Evolutionary conservation across 2,888 invertebrate species (phyloP).

Genomic region (Hyppa rectilinea): DNA sequence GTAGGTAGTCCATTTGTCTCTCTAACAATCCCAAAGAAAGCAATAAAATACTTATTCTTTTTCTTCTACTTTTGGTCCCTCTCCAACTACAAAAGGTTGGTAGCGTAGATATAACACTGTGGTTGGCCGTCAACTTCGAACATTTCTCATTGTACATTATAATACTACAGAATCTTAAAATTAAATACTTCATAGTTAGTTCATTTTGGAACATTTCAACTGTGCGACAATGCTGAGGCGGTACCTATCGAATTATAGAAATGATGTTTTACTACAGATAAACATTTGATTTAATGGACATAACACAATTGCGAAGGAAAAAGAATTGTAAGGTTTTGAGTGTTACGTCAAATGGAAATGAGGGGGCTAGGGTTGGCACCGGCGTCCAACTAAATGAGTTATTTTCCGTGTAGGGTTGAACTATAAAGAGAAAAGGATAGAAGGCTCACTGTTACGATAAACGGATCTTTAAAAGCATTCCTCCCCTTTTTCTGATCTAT

Average conservation of each 20-base stretch:
- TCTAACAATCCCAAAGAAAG: not conserved
- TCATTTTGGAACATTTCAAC: not conserved
- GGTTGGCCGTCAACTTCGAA: not conserved
- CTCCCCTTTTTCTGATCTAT: too few species aligned
- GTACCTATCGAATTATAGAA: not conserved
- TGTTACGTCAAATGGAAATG: conserved; percentile 59
- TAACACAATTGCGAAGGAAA: conserved; percentile 16
- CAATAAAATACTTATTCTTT: not conserved
- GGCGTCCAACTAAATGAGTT: conserved; percentile 69
- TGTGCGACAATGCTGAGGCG: too few species aligned
- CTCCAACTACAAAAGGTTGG: not conserved
- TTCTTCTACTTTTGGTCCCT: not conserved
- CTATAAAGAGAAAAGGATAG: not conserved
- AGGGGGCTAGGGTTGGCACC: conserved; percentile 47
- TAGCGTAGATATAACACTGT: too few species aligned
- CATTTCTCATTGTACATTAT: not conserved
- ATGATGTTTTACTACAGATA: not conserved
- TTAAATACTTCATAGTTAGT: not conserved
- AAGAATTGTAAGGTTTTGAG: conserved; percentile 52
- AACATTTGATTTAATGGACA: conserved; percentile 16
- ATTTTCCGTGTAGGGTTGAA: conserved; percentile 60
- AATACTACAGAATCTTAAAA: not conserved
- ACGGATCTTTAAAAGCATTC: not conserved
- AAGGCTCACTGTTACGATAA: conserved; percentile 22
- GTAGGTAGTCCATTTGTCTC: not conserved